Evolutionary conservation across 2,888 invertebrate genomes (phyloP), one percentile per base, ranked within the genome.

Genomic region (Amphimallon solstitiale): DNA sequence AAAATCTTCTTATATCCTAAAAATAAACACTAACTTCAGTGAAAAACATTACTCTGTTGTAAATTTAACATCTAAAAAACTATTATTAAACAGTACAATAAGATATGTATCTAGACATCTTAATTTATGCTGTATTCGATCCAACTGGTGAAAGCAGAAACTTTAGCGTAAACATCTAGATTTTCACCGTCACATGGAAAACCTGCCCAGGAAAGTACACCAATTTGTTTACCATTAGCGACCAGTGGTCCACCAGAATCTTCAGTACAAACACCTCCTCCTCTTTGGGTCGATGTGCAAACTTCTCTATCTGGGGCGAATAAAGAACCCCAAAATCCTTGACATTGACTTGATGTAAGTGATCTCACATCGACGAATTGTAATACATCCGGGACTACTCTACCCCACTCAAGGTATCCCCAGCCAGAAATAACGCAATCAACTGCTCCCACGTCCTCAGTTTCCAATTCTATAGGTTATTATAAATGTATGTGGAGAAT

Each of bases 211-310:
- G 54, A 40, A 17, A 64, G 21, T 1, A 64, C 46, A 19, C 64
- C 64, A 52, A 54, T 54, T 15, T 45, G 64, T 38, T 10, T 10
- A 17, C 40, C 65, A 23, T 59, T 35, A n/a, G 38, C 23, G 1
- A 37, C 34, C n/a, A 65, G 15, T 9, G 65, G 65, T 48, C 65
- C 65, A 17, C 65, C 65, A 48, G 59, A 49, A 59, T 65, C 65
- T 15, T 40, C 59, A 5, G 14, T 15, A 23, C 65, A 60, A 0
- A 17, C 29, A 19, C 60, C 59, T 12, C 48, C 37, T 21, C 49
- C 37, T 0, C 7, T 10, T 17, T 23, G 10, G 7, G 43, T 29
- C 21, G 49, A 21, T 2, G 40, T 54, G 17, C 65, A 65, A 7
- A 65, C 34, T n/a, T 59, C 29, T 5, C 5, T 46, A 9, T 61